Conservation (phyloP, 2,113 vertebrate species). For the Ailuropoda melanoleuca region DNA sequence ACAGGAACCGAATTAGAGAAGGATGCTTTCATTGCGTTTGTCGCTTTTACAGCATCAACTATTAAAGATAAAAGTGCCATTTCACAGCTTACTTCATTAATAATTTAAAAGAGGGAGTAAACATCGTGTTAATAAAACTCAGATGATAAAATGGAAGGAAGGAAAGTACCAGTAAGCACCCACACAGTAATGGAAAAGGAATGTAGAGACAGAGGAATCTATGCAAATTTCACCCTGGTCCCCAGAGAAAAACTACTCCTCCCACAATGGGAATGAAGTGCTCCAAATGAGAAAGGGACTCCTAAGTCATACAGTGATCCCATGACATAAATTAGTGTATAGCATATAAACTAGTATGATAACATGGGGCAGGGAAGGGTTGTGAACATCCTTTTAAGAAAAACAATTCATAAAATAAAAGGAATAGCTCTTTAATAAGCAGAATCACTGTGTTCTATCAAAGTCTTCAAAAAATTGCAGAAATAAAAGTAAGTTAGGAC, state of each 20-base stretch:
- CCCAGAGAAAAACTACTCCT: neutral
- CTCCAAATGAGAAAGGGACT: neutral
- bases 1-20: neutral
- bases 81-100: constrained; percentile 38
- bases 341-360: neutral
- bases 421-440: neutral
- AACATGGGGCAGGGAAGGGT: neutral
- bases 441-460: neutral
- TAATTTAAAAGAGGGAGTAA: constrained; percentile 12
- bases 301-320: neutral
- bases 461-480: neutral
- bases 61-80: constrained; percentile 6
- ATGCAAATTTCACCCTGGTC: neutral
- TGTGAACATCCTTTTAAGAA: neutral
- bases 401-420: neutral
- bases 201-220: neutral
- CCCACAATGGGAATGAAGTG: neutral
- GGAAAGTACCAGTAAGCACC: neutral
- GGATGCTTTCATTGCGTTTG: neutral
- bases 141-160: constrained; percentile 4
- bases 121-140: neutral
- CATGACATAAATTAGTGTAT: neutral
- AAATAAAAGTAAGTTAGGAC: neutral
- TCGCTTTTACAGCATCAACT: constrained; percentile 10
- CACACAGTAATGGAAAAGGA: neutral